A percentile compares a stretch with the other conserved stretches of the same genome.
Evolutionary conservation across 2,888 invertebrate species (phyloP).

Genomic region (Chaetogeoica ovagalla): DNA sequence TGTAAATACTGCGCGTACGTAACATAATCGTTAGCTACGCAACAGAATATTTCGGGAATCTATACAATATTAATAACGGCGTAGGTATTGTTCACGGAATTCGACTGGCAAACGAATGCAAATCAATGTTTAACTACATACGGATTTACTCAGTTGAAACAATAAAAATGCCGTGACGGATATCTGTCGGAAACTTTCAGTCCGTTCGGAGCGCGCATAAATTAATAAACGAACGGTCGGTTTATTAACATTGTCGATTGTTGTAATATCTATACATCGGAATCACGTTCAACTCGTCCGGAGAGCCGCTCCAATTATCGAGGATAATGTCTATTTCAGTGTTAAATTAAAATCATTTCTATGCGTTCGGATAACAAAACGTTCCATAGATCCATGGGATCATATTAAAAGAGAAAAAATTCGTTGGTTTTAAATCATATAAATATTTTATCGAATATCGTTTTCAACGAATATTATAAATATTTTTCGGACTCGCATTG

Average conservation of each 20-base stretch:
- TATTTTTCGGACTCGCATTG: too few species aligned
- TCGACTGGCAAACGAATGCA: slow-evolving; percentile 25
- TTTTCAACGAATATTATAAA: too few species aligned
- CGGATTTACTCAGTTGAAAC: slow-evolving; percentile 26
- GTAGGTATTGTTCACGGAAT: slow-evolving; percentile 23
- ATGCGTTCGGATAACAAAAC: too few species aligned
- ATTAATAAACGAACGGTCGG: neutral
- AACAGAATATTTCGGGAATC: neutral
- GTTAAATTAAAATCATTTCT: too few species aligned
- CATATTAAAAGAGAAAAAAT: too few species aligned
- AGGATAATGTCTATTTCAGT: too few species aligned
- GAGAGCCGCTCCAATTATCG: too few species aligned
- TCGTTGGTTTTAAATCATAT: too few species aligned
- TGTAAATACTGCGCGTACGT: too few species aligned
- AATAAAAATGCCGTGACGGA: slow-evolving; percentile 30
- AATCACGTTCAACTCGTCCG: neutral
- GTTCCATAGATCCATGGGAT: too few species aligned
- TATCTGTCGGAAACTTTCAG: neutral
- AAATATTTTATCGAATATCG: too few species aligned
- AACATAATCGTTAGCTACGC: neutral
- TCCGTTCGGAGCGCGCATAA: neutral
- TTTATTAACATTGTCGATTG: too few species aligned
- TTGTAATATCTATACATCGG: neutral
- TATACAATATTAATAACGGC: slow-evolving; percentile 3
- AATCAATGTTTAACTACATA: slow-evolving; percentile 21